phyloP scores from a whole-genome alignment of 2,113 vertebrate species.

The Corythornis madagascariensis region DNA sequence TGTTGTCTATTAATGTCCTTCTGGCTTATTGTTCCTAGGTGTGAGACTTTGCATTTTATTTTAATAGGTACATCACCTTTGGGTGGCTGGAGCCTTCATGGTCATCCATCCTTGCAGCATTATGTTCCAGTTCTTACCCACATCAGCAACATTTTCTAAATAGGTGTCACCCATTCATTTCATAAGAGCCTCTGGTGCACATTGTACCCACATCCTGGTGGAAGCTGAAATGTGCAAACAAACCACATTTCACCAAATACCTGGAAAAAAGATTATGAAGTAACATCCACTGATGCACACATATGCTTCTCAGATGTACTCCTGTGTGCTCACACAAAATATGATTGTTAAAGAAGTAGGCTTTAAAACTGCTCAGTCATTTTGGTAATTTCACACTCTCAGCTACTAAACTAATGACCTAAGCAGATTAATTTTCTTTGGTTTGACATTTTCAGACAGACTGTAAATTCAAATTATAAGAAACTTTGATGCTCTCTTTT shows the following conservation, averaged over 20 bases:
- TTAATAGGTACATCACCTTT: neutral
- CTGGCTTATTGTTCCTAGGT: neutral
- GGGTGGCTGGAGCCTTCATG: neutral
- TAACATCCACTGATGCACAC: neutral
- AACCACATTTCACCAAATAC: neutral
- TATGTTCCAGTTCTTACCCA: neutral
- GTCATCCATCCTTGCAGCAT: neutral
- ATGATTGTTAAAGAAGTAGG: neutral
- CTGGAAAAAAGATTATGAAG: neutral
- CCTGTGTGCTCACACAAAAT: neutral
- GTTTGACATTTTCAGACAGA: neutral
- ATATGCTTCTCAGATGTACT: neutral
- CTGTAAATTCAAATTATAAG: neutral
- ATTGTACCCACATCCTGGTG: neutral
- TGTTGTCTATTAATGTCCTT: neutral
- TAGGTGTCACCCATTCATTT: neutral
- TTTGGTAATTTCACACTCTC: neutral
- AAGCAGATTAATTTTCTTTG: neutral
- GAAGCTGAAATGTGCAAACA: neutral
- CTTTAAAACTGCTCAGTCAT: neutral
- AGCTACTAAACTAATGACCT: neutral
- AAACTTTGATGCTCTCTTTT: neutral
- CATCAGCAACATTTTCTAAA: neutral
- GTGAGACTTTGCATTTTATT: neutral
- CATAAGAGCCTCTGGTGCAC: accelerated